These are phyloP conservation scores for Hippocampus abdominalis DNA, from an alignment of 2,113 vertebrate genomes.

Conservation along the genomic window DNA sequence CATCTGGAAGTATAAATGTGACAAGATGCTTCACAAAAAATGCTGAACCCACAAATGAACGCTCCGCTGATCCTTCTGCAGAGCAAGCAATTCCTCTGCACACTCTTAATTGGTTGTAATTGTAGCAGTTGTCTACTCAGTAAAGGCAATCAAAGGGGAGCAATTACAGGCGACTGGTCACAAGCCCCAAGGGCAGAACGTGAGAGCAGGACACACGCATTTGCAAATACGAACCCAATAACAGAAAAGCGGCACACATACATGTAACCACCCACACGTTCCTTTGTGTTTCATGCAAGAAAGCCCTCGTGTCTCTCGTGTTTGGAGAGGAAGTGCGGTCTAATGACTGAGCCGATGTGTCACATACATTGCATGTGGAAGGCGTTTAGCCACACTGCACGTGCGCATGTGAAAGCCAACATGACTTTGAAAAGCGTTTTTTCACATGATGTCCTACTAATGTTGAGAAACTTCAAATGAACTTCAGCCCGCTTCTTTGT, in stretches of 20 bases:
- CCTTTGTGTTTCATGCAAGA: constrained; percentile 65
- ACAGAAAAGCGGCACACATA: constrained; percentile 6
- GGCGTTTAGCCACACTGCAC: constrained; percentile 49
- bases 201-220: constrained; percentile 22
- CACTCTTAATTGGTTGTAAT: constrained; percentile 53
- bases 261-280: constrained; percentile 62
- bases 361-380: constrained; percentile 57
- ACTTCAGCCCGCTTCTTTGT: constrained; percentile 11
- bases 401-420: constrained; percentile 50
- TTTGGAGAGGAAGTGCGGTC: constrained; percentile 64
- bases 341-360: constrained; percentile 70
- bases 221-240: constrained; percentile 19
- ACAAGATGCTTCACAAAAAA: constrained; percentile 14
- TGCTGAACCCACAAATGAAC: constrained; percentile 24
- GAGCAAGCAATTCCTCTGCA: constrained; percentile 16
- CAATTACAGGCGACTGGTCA: constrained; percentile 53
- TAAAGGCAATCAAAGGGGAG: constrained; percentile 48
- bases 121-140: constrained; percentile 39
- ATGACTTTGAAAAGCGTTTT: constrained; percentile 14
- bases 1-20: constrained; percentile 15
- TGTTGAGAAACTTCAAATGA: constrained; percentile 25
- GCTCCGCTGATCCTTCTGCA: constrained; percentile 14
- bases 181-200: constrained; percentile 28
- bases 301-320: constrained; percentile 53
- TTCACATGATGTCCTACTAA: not conserved